These are phyloP conservation scores for Margaritifera margaritifera DNA, from an alignment of 2,888 invertebrate species.

Conservation along the genomic window DNA sequence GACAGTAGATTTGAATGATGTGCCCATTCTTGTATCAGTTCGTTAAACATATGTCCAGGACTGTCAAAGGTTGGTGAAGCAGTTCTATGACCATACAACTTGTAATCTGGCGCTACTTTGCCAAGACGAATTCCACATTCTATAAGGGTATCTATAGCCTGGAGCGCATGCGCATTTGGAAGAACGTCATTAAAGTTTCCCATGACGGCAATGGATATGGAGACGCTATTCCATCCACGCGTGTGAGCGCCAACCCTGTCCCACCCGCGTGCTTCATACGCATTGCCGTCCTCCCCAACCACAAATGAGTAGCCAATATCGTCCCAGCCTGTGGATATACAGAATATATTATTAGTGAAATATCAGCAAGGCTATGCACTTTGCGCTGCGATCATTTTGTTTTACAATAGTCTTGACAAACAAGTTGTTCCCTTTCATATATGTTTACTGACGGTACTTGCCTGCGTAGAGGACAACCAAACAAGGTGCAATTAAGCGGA, in stretches of 20 bases:
- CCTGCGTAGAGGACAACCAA: too few species aligned
- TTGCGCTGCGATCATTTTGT: too few species aligned
- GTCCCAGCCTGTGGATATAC: conserved; percentile 37
- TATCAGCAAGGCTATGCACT: too few species aligned
- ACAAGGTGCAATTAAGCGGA: too few species aligned
- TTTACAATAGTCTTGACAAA: too few species aligned
- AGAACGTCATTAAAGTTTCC: conserved; percentile 51
- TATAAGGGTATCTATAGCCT: conserved; percentile 47
- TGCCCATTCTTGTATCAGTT: conserved; percentile 38
- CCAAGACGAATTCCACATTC: conserved; percentile 44
- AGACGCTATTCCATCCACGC: conserved; percentile 76
- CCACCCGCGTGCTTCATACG: conserved; percentile 85
- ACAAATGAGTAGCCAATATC: conserved; percentile 78
- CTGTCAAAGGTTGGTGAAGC: conserved; percentile 25
- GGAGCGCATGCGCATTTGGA: conserved; percentile 47
- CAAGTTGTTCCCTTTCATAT: too few species aligned
- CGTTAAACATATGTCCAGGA: conserved; percentile 49
- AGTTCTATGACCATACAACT: conserved; percentile 52
- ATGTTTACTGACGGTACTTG: too few species aligned
- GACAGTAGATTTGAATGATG: conserved; percentile 12
- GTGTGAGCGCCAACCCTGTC: conserved; percentile 82
- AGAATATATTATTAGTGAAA: background rate
- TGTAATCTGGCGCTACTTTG: conserved; percentile 39
- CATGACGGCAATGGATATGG: conserved; percentile 50
- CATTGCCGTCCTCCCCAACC: conserved; percentile 84